Percentiles rank a stretch among this genome's conserved stretches.
These are phyloP conservation scores for Urocolius indicus DNA, from an alignment of 2,113 vertebrate genomes.

Conservation along the genomic window DNA sequence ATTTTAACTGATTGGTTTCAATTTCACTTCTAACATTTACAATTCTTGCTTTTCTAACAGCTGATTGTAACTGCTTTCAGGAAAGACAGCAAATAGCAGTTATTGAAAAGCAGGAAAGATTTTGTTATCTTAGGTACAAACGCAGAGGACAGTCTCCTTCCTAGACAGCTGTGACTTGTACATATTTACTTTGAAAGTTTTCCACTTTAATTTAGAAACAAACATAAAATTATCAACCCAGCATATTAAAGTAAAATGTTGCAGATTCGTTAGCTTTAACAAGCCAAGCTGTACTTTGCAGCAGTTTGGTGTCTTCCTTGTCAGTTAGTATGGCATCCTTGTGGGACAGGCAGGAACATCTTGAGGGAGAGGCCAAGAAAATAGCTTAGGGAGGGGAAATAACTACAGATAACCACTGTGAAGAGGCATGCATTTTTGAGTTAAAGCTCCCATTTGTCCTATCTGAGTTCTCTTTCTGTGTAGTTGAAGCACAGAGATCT, in stretches of 20 bases:
- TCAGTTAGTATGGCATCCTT: background rate
- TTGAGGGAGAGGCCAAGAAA: background rate
- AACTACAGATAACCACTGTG: conserved; percentile 13
- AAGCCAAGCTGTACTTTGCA: background rate
- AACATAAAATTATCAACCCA: background rate
- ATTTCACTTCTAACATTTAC: background rate
- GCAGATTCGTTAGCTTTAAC: background rate
- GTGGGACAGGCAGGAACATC: background rate
- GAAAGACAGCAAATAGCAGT: background rate
- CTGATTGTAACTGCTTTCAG: background rate
- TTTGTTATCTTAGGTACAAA: background rate
- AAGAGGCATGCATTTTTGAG: background rate
- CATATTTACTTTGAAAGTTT: background rate
- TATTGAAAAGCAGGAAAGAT: background rate
- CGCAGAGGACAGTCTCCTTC: background rate
- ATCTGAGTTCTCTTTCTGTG: background rate
- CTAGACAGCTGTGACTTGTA: background rate
- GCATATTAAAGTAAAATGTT: background rate
- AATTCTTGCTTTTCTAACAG: background rate
- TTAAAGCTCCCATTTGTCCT: conserved; percentile 12
- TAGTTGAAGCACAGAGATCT: background rate
- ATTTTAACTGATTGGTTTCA: background rate
- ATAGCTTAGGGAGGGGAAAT: background rate
- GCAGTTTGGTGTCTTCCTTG: background rate
- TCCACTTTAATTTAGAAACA: background rate